These are phyloP conservation scores for Calephelis virginiensis DNA, from an alignment of 1,140 invertebrate genomes.

Conservation along the genomic window DNA sequence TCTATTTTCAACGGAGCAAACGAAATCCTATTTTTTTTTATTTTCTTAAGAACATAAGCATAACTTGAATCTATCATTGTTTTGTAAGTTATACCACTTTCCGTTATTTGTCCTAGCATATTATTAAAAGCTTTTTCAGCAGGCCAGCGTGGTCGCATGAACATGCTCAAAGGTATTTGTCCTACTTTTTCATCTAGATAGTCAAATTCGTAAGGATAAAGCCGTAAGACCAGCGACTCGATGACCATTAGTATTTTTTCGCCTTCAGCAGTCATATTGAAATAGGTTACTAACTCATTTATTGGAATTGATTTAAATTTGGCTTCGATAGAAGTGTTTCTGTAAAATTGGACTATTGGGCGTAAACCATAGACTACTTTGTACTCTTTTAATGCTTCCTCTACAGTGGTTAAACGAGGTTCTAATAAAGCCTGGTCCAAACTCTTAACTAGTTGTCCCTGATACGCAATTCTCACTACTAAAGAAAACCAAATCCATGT, in stretches of 20 bases:
- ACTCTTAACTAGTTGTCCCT: conserved; percentile 45
- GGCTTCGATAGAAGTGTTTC: conserved; percentile 34
- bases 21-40: not conserved
- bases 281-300: conserved; percentile 25
- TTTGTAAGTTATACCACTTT: conserved; percentile 38
- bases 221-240: conserved; percentile 28
- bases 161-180: conserved; percentile 29
- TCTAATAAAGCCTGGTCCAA: conserved; percentile 45
- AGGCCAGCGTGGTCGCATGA: conserved; percentile 49
- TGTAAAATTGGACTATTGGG: conserved; percentile 36
- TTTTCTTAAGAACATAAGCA: conserved; percentile 13
- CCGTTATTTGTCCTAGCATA: conserved; percentile 32
- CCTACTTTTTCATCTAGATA: conserved; percentile 39
- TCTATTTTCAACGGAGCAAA: conserved; percentile 31
- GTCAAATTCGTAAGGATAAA: conserved; percentile 33
- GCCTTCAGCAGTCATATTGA: conserved; percentile 37
- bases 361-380: conserved; percentile 37
- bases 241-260: conserved; percentile 40
- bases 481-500: conserved; percentile 58
- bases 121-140: conserved; percentile 35
- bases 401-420: conserved; percentile 33
- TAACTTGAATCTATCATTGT: conserved; percentile 23
- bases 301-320: conserved; percentile 34
- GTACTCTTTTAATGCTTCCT: conserved; percentile 38
- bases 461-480: conserved; percentile 49